Evolutionary conservation across 2,113 vertebrate species (phyloP), one percentile per base, ranked within the genome.

Genomic region (Phyllostomus discolor): DNA sequence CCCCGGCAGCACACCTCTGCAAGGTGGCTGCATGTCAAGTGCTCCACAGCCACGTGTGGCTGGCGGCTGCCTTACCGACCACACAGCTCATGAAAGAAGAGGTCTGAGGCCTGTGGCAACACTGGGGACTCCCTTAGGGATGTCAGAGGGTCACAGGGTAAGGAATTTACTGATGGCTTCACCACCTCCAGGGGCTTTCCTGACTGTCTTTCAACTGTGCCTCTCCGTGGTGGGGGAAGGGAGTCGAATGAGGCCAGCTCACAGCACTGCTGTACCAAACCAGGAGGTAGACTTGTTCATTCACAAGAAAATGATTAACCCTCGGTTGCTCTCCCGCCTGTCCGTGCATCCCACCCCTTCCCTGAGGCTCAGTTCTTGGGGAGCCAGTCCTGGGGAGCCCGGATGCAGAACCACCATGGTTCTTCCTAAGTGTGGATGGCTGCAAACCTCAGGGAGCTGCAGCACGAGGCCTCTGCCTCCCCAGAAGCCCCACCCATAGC

Each of bases 281-380:
- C 46, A 5, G 31, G 38, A 38, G 41, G 64, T 17, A 5, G 35
- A 20, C 76, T 73, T 78, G n/a, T 41, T 83, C 31, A n/a, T 41
- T 72, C 28, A 19, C 31, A 31, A 66, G 80, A 66, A 82, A 24
- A 11, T 10, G 35, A 35, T 11, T 19, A 67, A 1, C 41, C 11
- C 9, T n/a, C n/a, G 64, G 33, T 7, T 43, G 10, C 33, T 24
- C 24, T 19, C 64, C 20, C 2, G 0, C 4, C n/a, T 6, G 4
- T 70, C 6, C 0, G 0, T 22, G 79, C 4, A 9, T 24, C 48
- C 14, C 11, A 12, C 11, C 35, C 41, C 24, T 64, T 76, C 57
- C 41, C 38, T 38, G 15, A 2, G n/a, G 31, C 24, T 38, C 62
- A n/a, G 38, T 59, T 82, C 52, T 38, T 43, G 2, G 15, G 10